phyloP scores from a whole-genome alignment of 2,113 vertebrate species.

The Corydoras sp. region DNA sequence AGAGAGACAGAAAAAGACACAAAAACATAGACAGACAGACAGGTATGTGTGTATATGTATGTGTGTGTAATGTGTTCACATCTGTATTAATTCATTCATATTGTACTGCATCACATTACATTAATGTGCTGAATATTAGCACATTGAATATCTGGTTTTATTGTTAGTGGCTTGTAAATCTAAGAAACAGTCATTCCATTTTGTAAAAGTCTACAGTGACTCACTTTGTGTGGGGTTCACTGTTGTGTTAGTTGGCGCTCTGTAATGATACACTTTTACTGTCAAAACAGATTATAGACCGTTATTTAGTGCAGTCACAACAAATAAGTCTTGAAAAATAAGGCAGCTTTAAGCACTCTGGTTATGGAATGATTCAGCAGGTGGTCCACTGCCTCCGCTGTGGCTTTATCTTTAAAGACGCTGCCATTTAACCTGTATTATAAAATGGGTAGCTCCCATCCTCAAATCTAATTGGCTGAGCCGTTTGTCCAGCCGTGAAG shows the following conservation, averaged over 20 bases:
- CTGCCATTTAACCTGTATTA: too few relatives aligned
- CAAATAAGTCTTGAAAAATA: conserved; percentile 17
- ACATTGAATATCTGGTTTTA: conserved; percentile 11
- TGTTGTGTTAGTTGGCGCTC: conserved; percentile 10
- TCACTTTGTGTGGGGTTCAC: conserved; percentile 3
- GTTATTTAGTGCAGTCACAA: conserved; percentile 15
- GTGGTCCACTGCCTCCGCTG: conserved; percentile 21
- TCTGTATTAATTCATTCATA: too few relatives aligned
- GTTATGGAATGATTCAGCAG: conserved; percentile 31
- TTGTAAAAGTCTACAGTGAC: not conserved
- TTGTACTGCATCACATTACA: too few relatives aligned
- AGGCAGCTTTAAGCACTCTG: conserved; percentile 1
- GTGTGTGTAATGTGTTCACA: too few relatives aligned
- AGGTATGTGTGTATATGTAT: too few relatives aligned
- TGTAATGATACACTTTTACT: conserved; percentile 5
- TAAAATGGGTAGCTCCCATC: too few relatives aligned
- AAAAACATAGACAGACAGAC: too few relatives aligned
- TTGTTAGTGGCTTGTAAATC: not conserved
- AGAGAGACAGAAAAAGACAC: too few relatives aligned
- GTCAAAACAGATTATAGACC: conserved; percentile 20
- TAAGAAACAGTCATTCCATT: conserved; percentile 4
- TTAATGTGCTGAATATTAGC: too few relatives aligned
- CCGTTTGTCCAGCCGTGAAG: too few relatives aligned
- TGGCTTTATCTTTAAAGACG: not conserved
- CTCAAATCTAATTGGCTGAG: too few relatives aligned